These are phyloP conservation scores for Himalopsyche phryganea DNA, from an alignment of 1,140 invertebrate species.

Conservation along the genomic window DNA sequence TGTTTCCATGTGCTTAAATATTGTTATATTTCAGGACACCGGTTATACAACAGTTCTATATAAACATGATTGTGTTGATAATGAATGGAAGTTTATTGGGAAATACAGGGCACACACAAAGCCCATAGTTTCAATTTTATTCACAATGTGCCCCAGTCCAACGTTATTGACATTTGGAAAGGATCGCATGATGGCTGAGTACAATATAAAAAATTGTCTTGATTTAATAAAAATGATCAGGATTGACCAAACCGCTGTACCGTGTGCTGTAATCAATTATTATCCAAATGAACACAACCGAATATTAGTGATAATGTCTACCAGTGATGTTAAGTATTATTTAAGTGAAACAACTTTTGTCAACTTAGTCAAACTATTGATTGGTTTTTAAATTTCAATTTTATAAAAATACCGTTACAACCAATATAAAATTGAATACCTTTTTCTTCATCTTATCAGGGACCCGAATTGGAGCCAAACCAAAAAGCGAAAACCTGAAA, in stretches of 20 bases:
- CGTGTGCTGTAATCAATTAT: slow-evolving; percentile 50
- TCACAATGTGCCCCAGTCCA: slow-evolving; percentile 42
- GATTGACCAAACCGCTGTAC: slow-evolving; percentile 62
- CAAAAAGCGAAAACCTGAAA: too few species aligned
- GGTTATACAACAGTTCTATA: slow-evolving; percentile 52
- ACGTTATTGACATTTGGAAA: slow-evolving; percentile 57
- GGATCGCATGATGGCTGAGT: slow-evolving; percentile 66
- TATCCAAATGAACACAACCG: slow-evolving; percentile 36
- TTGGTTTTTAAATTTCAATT: too few species aligned
- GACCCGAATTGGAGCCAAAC: too few species aligned
- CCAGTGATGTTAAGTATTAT: slow-evolving; percentile 48
- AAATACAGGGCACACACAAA: slow-evolving; percentile 58
- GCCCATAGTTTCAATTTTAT: slow-evolving; percentile 53
- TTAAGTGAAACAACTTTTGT: too few species aligned
- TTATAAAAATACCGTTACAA: too few species aligned
- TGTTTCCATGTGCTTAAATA: too few species aligned
- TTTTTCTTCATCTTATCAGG: too few species aligned
- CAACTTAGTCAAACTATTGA: too few species aligned
- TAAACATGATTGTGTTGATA: slow-evolving; percentile 43
- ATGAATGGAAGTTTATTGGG: slow-evolving; percentile 53
- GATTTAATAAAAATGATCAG: slow-evolving; percentile 40
- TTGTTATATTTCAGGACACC: slow-evolving; percentile 52
- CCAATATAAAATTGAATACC: too few species aligned
- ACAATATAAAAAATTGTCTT: slow-evolving; percentile 56
- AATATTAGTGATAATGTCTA: slow-evolving; percentile 45